A percentile compares a stretch with the other conserved stretches of the same genome.
These are phyloP conservation scores for Asbolus verrucosus DNA, from an alignment of 1,140 invertebrate species.

Conservation along the genomic window DNA sequence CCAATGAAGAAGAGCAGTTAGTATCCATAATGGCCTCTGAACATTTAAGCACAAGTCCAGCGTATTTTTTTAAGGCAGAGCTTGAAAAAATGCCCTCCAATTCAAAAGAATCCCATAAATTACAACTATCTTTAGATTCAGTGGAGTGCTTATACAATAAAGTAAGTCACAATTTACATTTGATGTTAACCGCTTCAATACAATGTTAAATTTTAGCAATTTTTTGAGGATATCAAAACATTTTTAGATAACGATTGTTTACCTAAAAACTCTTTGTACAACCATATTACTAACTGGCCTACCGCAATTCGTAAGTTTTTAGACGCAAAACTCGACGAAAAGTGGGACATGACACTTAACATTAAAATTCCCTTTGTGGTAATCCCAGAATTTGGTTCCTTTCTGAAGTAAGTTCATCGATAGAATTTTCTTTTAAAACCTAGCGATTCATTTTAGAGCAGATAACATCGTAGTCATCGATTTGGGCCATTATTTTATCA, in stretches of 20 bases:
- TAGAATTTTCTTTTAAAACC: slow-evolving; percentile 1
- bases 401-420: slow-evolving; percentile 75
- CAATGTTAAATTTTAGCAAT: slow-evolving; percentile 70
- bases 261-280: slow-evolving; percentile 44
- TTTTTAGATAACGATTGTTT: slow-evolving; percentile 6
- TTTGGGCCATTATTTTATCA: slow-evolving; percentile 77
- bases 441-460: slow-evolving; percentile 61
- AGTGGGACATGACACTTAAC: slow-evolving; percentile 80
- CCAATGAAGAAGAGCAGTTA: slow-evolving; percentile 79
- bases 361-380: slow-evolving; percentile 84
- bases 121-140: slow-evolving; percentile 77
- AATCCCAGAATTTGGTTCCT: slow-evolving; percentile 80
- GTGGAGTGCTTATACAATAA: slow-evolving; percentile 85
- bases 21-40: slow-evolving; percentile 71
- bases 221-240: slow-evolving; percentile 75
- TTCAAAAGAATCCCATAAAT: slow-evolving; percentile 76
- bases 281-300: slow-evolving; percentile 66
- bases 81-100: slow-evolving; percentile 80
- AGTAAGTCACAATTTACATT: slow-evolving; percentile 69
- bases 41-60: slow-evolving; percentile 69
- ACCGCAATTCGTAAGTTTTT: slow-evolving; percentile 56
- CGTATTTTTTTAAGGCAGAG: slow-evolving; percentile 81
- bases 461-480: slow-evolving; percentile 81
- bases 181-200: slow-evolving; percentile 1
- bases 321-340: slow-evolving; percentile 65